These are phyloP conservation scores for Eucera pruinosa DNA, from an alignment of 2,888 invertebrate genomes.

Conservation along the genomic window DNA sequence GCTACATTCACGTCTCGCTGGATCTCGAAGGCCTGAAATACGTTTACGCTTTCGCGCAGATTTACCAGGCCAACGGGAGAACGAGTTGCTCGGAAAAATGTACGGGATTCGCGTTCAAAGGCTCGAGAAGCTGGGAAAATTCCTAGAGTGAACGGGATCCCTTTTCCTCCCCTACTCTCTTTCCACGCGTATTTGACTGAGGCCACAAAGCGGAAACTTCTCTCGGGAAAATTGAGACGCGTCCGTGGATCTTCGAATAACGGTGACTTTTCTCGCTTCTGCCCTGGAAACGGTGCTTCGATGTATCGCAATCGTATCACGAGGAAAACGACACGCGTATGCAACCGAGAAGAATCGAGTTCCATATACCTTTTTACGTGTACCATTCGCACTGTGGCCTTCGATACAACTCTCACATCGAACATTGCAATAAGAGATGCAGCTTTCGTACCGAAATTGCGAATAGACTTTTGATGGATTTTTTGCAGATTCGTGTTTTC, in stretches of 20 bases:
- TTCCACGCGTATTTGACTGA: constrained; percentile 48
- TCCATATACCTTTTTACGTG: neutral
- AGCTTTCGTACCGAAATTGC: neutral
- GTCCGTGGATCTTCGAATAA: constrained; percentile 50
- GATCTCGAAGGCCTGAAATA: constrained; percentile 55
- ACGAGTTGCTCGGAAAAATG: constrained; percentile 41
- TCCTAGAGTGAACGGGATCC: constrained; percentile 15
- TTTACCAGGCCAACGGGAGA: constrained; percentile 33
- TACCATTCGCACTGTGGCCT: too few relatives aligned
- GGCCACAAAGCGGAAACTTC: constrained; percentile 49
- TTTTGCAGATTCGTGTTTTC: too few relatives aligned
- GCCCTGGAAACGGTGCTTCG: neutral
- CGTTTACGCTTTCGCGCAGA: constrained; percentile 62
- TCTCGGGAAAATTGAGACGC: constrained; percentile 53
- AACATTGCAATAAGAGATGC: neutral
- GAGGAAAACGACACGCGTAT: neutral
- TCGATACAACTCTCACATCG: constrained; percentile 1
- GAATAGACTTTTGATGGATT: too few relatives aligned
- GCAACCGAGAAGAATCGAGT: neutral
- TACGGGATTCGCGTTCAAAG: constrained; percentile 54
- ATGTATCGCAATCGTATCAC: neutral
- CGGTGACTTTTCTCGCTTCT: constrained; percentile 35
- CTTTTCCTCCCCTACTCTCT: too few relatives aligned
- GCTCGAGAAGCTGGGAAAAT: constrained; percentile 37
- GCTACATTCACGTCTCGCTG: constrained; percentile 40